Conservation (phyloP, 2,797 vertebrate species). For the Epinephelus awoara region DNA sequence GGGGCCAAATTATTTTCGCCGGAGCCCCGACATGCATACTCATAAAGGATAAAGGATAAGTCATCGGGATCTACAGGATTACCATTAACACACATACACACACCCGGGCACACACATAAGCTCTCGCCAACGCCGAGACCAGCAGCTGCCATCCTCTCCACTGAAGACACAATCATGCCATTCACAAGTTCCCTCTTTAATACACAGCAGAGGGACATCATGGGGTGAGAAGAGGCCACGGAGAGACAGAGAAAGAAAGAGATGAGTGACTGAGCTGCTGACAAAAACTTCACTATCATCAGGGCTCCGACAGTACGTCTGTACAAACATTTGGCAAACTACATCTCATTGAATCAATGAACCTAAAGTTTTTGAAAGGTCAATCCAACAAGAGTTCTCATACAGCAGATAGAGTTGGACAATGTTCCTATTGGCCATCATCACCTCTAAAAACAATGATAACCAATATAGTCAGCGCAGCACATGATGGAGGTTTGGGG, state of each 20-base stretch:
- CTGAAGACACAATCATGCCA: slow-evolving; percentile 75
- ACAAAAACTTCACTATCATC: background rate
- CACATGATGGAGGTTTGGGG: background rate
- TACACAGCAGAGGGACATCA: slow-evolving; percentile 63
- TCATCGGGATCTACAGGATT: slow-evolving; percentile 76
- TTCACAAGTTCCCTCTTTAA: slow-evolving; percentile 72
- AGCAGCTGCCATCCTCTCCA: slow-evolving; percentile 69
- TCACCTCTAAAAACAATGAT: background rate
- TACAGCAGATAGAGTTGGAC: background rate
- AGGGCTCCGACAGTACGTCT: background rate
- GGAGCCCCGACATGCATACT: slow-evolving; percentile 57
- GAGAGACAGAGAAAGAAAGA: slow-evolving; percentile 28
- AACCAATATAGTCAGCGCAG: background rate
- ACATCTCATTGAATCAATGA: background rate
- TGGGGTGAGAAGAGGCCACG: slow-evolving; percentile 40
- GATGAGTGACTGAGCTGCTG: slow-evolving; percentile 14
- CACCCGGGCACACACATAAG: slow-evolving; percentile 53
- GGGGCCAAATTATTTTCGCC: slow-evolving; percentile 59
- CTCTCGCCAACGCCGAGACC: slow-evolving; percentile 44
- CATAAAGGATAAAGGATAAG: slow-evolving; percentile 72
- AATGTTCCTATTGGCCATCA: background rate
- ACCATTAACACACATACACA: slow-evolving; percentile 72
- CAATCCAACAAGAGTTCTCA: background rate
- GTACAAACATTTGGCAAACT: background rate
- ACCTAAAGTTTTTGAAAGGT: background rate